phyloP scores from a whole-genome alignment of 2,797 vertebrate genomes.

The Acomys russatus region DNA sequence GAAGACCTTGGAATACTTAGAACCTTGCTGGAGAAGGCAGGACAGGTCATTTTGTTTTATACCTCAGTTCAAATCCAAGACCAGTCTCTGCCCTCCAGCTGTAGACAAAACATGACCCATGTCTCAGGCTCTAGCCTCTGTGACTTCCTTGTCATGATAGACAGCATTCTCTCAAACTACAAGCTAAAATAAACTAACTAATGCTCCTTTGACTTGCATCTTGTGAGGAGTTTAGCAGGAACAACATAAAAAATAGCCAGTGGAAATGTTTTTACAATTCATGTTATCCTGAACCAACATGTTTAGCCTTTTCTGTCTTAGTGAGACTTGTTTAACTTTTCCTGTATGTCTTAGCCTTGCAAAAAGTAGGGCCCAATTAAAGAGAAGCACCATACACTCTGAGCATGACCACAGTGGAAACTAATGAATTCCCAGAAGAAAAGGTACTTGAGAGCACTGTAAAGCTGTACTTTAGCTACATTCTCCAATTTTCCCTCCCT shows the following conservation, averaged over 20 bases:
- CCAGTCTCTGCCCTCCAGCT: not conserved
- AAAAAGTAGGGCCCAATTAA: not conserved
- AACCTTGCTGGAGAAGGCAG: not conserved
- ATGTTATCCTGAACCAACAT: not conserved
- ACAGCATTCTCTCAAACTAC: not conserved
- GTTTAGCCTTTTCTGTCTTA: not conserved
- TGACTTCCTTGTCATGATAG: not conserved
- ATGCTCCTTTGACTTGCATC: not conserved
- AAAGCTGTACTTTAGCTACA: not conserved
- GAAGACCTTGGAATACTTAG: not conserved
- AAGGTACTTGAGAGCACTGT: not conserved
- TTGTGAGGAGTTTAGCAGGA: not conserved
- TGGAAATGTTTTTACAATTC: not conserved
- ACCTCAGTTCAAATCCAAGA: not conserved
- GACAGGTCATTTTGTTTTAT: not conserved
- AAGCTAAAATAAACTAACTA: not conserved
- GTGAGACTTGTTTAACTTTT: not conserved
- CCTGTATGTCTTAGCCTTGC: not conserved
- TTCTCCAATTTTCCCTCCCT: not conserved
- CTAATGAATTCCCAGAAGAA: not conserved
- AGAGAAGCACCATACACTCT: not conserved
- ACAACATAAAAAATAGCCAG: not conserved
- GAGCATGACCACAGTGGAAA: not conserved
- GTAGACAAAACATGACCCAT: too few species aligned
- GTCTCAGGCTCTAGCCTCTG: not conserved